These are phyloP conservation scores for Coelinius sp. DNA, from an alignment of 2,888 invertebrate species.

Conservation along the genomic window DNA sequence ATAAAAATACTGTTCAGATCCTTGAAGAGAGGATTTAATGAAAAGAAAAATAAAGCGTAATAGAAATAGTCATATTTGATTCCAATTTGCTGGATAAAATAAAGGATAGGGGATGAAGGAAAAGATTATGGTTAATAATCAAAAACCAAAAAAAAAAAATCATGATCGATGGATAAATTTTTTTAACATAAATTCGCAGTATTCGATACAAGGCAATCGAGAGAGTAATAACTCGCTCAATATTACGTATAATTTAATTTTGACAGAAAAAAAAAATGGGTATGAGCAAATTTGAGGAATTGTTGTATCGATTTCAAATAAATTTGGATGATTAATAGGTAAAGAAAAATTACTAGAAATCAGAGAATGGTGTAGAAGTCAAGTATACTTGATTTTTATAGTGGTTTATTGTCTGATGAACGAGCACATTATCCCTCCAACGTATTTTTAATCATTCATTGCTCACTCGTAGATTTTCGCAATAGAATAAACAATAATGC, in stretches of 20 bases:
- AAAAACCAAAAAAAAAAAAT: conserved; percentile 11
- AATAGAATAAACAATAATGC: conserved; percentile 30
- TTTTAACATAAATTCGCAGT: conserved; percentile 3
- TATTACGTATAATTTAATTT: conserved; percentile 6
- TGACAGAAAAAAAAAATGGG: not conserved
- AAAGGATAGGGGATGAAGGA: conserved; percentile 29
- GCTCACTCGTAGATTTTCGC: conserved; percentile 49
- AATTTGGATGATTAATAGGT: not conserved
- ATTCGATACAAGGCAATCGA: not conserved
- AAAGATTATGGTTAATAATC: conserved; percentile 24
- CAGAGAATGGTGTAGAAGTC: not conserved
- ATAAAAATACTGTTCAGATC: not conserved
- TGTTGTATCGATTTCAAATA: conserved; percentile 14
- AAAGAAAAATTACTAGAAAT: conserved; percentile 1
- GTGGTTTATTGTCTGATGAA: conserved; percentile 25
- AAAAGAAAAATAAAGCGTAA: conserved; percentile 20
- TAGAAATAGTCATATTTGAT: conserved; percentile 24
- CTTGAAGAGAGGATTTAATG: not conserved
- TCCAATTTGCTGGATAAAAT: conserved; percentile 18
- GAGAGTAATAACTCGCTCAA: not conserved
- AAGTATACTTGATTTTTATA: conserved; percentile 3
- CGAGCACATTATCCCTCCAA: conserved; percentile 53
- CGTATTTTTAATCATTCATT: conserved; percentile 55
- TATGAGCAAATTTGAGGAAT: conserved; percentile 16
- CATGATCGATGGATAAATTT: conserved; percentile 8